Evolutionary conservation across 1,140 invertebrate genomes (phyloP), one percentile per base, ranked within the genome.

Genomic region (Augochlora pura): DNA sequence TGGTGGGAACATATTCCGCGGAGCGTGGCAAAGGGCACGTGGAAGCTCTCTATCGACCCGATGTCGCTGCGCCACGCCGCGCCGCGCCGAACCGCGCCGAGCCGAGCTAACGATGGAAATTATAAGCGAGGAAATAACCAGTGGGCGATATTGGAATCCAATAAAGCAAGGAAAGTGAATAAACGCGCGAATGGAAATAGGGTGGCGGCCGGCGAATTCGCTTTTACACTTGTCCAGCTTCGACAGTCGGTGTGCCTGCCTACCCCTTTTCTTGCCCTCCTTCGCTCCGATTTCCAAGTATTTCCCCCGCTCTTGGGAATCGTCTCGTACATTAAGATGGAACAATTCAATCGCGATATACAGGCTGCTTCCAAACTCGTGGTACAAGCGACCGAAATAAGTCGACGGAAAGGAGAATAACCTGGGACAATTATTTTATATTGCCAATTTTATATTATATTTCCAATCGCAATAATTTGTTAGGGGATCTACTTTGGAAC

Each of bases 81-180:
- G 39, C 42, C 39, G 39, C 39, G 39, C 39, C 39, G 39, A 2
- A 7, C 39, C 39, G 39, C 39, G 6, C 39, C 42, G 42, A 9
- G 6, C 38, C 73, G 39, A 18, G 10, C 57, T 66, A 52, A 23
- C 67, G 67, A 71, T 71, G 59, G 66, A 77, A 71, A 83, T 83
- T 62, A 57, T 59, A 83, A 60, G 81, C 59, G 62, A 38, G 60
- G 52, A 14, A 65, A 39, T 59, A 65, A 32, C 59, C 52, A 66
- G 32, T 39, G 71, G n/a, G 12, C 38, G n/a, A 72, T 77, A 82
- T 82, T 66, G 81, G 73, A 83, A 83, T 83, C 75, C 80, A 82
- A 81, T 83, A 67, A 62, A 81, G 9, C 39, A 23, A 38, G 18
- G 52, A 68, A 25, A 75, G 54, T 27, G 73, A 69, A 81, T 64